phyloP scores from a whole-genome alignment of 2,113 vertebrate species.

The Fulmarus glacialis region DNA sequence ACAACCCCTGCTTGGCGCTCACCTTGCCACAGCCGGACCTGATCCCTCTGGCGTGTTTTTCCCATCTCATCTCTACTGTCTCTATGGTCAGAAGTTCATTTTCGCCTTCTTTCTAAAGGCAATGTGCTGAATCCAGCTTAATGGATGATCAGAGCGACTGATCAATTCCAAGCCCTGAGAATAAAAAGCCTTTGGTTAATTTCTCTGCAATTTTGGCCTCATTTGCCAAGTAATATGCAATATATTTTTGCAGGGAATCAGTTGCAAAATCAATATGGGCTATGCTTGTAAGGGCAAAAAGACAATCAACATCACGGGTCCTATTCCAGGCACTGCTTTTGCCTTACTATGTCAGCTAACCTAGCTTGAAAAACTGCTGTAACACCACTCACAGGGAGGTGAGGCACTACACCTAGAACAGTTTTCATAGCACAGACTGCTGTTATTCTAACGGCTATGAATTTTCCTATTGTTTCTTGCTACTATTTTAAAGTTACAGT shows the following conservation, averaged over 20 bases:
- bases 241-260: neutral
- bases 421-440: neutral
- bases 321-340: neutral
- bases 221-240: conserved; percentile 12
- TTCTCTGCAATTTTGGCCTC: neutral
- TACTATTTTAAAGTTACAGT: neutral
- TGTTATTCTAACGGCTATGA: neutral
- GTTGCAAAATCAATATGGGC: neutral
- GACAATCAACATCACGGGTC: neutral
- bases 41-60: neutral
- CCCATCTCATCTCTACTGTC: neutral
- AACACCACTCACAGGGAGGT: neutral
- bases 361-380: neutral
- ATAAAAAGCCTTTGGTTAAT: neutral
- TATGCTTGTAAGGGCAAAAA: neutral
- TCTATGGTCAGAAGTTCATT: neutral
- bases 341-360: neutral
- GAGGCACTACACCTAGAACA: neutral
- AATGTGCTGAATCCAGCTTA: neutral
- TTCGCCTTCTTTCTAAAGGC: neutral
- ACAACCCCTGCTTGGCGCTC: neutral
- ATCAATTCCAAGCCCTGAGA: neutral
- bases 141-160: neutral
- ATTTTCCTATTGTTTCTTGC: neutral
- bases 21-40: neutral